Percentiles rank a stretch among this genome's conserved stretches.
phyloP scores from a whole-genome alignment of 2,888 invertebrate species.

The Leptopilina drosophilae region DNA sequence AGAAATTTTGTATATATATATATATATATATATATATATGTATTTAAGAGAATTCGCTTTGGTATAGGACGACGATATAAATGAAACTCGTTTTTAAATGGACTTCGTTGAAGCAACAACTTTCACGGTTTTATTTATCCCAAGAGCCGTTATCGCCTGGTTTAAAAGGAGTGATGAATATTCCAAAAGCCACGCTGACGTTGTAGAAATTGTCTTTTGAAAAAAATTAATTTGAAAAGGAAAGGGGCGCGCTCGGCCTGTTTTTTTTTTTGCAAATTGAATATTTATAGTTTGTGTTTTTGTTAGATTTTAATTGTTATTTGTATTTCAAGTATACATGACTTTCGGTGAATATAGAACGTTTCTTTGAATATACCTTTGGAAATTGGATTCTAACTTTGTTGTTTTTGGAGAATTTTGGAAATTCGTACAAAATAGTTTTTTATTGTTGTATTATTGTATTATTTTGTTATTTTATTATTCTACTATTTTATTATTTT shows the following conservation, averaged over 20 bases:
- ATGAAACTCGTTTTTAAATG: constrained; percentile 14
- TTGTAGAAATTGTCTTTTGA: background rate
- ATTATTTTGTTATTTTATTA: too few species aligned
- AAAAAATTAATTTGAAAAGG: background rate
- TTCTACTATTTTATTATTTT: too few species aligned
- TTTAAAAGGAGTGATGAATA: constrained; percentile 25
- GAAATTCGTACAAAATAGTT: too few species aligned
- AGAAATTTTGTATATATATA: constrained; percentile 16
- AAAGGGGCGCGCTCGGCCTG: background rate
- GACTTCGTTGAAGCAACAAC: constrained; percentile 21
- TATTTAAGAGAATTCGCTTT: constrained; percentile 29
- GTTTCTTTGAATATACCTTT: too few species aligned
- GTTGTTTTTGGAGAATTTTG: too few species aligned
- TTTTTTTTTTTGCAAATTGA: constrained; percentile 1
- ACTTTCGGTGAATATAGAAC: too few species aligned
- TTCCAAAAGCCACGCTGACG: background rate
- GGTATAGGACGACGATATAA: background rate
- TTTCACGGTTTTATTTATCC: constrained; percentile 23
- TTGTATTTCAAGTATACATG: background rate
- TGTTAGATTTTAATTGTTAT: constrained; percentile 6
- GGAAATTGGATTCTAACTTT: too few species aligned
- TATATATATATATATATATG: too few species aligned
- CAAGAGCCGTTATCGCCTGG: constrained; percentile 13
- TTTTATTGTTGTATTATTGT: too few species aligned
- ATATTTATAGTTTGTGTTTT: constrained; percentile 1